Conservation (phyloP, 2,797 vertebrate species). For the Knipowitschia caucasica region DNA sequence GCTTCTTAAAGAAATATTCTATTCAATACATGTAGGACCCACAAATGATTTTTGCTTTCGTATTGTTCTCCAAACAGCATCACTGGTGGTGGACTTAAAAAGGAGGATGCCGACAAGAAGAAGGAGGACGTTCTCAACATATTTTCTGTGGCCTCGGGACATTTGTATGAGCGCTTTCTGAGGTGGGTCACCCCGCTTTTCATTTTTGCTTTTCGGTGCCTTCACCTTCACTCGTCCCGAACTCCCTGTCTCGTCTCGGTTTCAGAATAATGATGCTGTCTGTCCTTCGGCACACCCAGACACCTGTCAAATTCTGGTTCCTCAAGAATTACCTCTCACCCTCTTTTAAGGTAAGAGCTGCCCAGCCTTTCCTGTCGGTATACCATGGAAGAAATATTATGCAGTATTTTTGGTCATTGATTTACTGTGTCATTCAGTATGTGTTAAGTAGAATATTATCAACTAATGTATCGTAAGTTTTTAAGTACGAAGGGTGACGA, state of each 20-base stretch:
- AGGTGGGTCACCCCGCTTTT: constrained; percentile 73
- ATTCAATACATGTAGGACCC: constrained; percentile 6
- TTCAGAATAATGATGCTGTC: constrained; percentile 98
- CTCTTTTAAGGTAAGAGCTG: constrained; percentile 86
- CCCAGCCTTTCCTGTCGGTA: background rate
- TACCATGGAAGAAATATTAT: no score
- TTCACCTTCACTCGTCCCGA: constrained; percentile 6
- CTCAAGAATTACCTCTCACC: constrained; percentile 98
- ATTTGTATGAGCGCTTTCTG: constrained; percentile 96
- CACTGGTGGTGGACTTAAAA: constrained; percentile 74
- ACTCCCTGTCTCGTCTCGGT: constrained; percentile 22
- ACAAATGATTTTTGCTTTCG: constrained; percentile 22
- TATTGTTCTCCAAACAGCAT: constrained; percentile 71
- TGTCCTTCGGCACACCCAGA: constrained; percentile 94
- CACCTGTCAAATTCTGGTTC: constrained; percentile 98
- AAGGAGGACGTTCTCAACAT: constrained; percentile 87
- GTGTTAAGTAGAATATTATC: no score
- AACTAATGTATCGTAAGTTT: no score
- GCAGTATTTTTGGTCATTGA: no score
- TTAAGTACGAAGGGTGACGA: no score
- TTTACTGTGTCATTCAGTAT: no score
- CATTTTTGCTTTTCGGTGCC: background rate
- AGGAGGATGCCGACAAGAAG: constrained; percentile 70
- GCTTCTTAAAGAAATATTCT: constrained; percentile 24
- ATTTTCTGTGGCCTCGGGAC: constrained; percentile 96